Conservation (phyloP, 2,888 invertebrate species). For the Trichogramma evanescens region DNA sequence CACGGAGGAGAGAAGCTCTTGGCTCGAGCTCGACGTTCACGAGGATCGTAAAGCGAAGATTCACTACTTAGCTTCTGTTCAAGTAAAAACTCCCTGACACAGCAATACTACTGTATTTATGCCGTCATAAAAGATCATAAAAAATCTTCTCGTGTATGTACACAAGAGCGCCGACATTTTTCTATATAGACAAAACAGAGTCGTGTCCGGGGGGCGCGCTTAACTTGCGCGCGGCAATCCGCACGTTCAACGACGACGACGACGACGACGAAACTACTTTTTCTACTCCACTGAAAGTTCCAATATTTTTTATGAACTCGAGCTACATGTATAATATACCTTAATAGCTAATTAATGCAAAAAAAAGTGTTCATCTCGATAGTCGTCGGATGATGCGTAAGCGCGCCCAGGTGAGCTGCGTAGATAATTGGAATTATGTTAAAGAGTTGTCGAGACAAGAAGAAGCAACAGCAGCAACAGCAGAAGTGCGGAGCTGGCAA, state of each 20-base stretch:
- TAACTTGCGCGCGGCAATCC: background rate
- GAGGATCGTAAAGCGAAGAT: too few relatives aligned
- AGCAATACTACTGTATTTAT: too few relatives aligned
- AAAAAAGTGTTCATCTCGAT: background rate
- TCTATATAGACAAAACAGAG: too few relatives aligned
- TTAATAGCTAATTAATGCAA: constrained; percentile 41
- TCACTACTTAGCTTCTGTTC: too few relatives aligned
- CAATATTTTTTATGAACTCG: constrained; percentile 9
- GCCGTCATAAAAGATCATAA: too few relatives aligned
- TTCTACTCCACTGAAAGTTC: background rate
- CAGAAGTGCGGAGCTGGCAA: constrained; percentile 7
- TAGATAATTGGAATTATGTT: constrained; percentile 45
- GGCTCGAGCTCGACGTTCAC: too few relatives aligned
- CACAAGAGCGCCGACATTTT: too few relatives aligned
- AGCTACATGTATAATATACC: background rate
- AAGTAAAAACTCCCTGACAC: too few relatives aligned
- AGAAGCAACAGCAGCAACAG: constrained; percentile 8
- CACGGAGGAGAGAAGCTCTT: too few relatives aligned
- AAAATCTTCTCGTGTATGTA: too few relatives aligned
- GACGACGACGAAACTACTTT: background rate
- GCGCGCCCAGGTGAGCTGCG: constrained; percentile 20
- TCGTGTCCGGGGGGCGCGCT: too few relatives aligned
- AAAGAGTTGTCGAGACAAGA: constrained; percentile 28
- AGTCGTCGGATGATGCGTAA: constrained; percentile 22
- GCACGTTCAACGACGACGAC: too few relatives aligned